Conservation (phyloP, 1,140 invertebrate genomes). For the Aethina tumida region DNA sequence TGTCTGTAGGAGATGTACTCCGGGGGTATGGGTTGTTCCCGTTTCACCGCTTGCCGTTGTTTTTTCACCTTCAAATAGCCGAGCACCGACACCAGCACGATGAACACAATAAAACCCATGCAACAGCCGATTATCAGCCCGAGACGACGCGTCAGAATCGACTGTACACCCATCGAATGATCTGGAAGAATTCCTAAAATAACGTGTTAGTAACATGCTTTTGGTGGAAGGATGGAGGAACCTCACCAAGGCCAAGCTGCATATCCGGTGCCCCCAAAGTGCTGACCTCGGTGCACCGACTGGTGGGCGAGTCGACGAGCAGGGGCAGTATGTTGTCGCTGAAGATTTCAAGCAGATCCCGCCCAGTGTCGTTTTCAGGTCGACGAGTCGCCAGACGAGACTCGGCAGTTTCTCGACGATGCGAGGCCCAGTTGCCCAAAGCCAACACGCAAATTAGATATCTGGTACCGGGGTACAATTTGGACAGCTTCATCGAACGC, state of each 20-base stretch:
- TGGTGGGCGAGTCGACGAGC: constrained; percentile 62
- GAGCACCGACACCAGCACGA: constrained; percentile 70
- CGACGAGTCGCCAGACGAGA: constrained; percentile 40
- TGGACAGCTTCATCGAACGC: constrained; percentile 59
- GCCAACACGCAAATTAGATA: constrained; percentile 81
- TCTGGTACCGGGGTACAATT: constrained; percentile 62
- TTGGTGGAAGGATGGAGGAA: too few relatives aligned
- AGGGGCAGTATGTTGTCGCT: constrained; percentile 46
- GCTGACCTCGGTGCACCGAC: constrained; percentile 63
- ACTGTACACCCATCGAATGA: constrained; percentile 51
- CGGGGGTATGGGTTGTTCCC: constrained; percentile 47
- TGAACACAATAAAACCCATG: constrained; percentile 75
- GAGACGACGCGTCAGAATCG: constrained; percentile 63
- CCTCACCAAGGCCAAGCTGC: too few relatives aligned
- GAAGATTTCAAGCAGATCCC: constrained; percentile 40
- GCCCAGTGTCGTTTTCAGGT: constrained; percentile 39
- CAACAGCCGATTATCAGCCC: constrained; percentile 77
- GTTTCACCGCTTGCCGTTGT: constrained; percentile 61
- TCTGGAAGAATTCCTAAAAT: constrained; percentile 52
- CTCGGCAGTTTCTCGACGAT: constrained; percentile 35
- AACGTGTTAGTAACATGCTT: constrained; percentile 48
- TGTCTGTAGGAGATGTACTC: constrained; percentile 67
- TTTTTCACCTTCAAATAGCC: constrained; percentile 80
- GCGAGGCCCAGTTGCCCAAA: constrained; percentile 54
- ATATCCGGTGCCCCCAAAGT: constrained; percentile 63